Evolutionary conservation across 2,888 invertebrate species (phyloP).

Genomic region (Pristionchus mayeri): DNA sequence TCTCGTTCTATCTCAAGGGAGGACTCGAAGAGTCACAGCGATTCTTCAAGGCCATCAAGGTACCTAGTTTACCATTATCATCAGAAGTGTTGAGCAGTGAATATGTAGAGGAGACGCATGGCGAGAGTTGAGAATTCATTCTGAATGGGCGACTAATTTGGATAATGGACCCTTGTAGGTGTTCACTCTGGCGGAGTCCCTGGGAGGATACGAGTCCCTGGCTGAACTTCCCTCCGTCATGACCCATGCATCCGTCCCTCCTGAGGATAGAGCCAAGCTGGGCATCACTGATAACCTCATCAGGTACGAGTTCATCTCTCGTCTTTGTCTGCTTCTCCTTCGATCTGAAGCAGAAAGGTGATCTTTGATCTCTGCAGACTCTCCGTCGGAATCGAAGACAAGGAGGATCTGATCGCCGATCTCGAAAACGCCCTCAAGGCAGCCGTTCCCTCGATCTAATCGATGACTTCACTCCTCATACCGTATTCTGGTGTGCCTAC

Average conservation of each 20-base stretch:
- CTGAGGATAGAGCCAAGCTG: slow-evolving; percentile 83
- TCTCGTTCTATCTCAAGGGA: slow-evolving; percentile 90
- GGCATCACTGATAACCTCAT: slow-evolving; percentile 90
- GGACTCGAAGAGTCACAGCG: slow-evolving; percentile 84
- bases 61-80: slow-evolving; percentile 49
- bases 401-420: slow-evolving; percentile 88
- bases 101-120: too few species aligned
- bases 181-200: slow-evolving; percentile 91
- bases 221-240: slow-evolving; percentile 92
- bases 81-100: too few species aligned
- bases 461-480: not conserved
- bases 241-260: slow-evolving; percentile 94
- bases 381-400: slow-evolving; percentile 91
- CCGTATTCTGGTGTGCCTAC: not conserved
- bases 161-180: slow-evolving; percentile 77
- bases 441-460: slow-evolving; percentile 62
- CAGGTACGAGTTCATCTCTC: slow-evolving; percentile 45
- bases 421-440: slow-evolving; percentile 86
- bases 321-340: not conserved
- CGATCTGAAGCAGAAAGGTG: too few species aligned
- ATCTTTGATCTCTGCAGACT: slow-evolving; percentile 80
- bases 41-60: slow-evolving; percentile 85
- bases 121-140: not conserved
- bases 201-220: slow-evolving; percentile 95
- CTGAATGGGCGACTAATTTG: not conserved